These are phyloP conservation scores for Epirrhoe alternata DNA, from an alignment of 2,888 invertebrate genomes.

Conservation along the genomic window DNA sequence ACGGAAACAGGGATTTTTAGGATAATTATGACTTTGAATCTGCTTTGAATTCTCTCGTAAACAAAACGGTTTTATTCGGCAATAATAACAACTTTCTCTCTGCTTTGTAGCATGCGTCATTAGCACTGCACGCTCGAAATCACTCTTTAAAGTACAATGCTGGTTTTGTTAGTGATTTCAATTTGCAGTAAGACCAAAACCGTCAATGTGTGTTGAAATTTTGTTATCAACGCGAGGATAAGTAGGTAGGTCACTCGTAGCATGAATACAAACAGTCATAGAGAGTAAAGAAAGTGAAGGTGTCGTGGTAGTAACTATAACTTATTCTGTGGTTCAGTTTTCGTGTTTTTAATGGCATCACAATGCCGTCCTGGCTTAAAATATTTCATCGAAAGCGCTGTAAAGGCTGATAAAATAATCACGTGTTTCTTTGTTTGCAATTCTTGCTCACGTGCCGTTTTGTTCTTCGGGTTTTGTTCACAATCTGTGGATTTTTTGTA, in stretches of 20 bases:
- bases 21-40: too few species aligned
- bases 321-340: constrained; percentile 42
- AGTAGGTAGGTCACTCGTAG: constrained; percentile 59
- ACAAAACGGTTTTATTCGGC: constrained; percentile 36
- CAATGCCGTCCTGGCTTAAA: neutral
- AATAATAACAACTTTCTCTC: constrained; percentile 64
- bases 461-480: too few species aligned
- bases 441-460: too few species aligned
- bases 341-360: constrained; percentile 46
- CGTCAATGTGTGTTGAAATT: constrained; percentile 47
- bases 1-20: too few species aligned
- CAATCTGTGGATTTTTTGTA: too few species aligned
- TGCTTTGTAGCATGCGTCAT: constrained; percentile 49
- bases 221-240: constrained; percentile 24
- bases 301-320: neutral
- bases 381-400: neutral
- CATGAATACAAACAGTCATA: constrained; percentile 64
- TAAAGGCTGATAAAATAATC: too few species aligned
- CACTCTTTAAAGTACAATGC: constrained; percentile 42
- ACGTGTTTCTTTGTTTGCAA: too few species aligned
- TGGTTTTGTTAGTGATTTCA: constrained; percentile 15
- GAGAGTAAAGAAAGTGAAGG: constrained; percentile 70
- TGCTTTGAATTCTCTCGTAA: constrained; percentile 9
- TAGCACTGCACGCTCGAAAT: constrained; percentile 40
- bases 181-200: constrained; percentile 25